Conservation (phyloP, 2,888 invertebrate genomes). For the Pantelozetes paolii region DNA sequence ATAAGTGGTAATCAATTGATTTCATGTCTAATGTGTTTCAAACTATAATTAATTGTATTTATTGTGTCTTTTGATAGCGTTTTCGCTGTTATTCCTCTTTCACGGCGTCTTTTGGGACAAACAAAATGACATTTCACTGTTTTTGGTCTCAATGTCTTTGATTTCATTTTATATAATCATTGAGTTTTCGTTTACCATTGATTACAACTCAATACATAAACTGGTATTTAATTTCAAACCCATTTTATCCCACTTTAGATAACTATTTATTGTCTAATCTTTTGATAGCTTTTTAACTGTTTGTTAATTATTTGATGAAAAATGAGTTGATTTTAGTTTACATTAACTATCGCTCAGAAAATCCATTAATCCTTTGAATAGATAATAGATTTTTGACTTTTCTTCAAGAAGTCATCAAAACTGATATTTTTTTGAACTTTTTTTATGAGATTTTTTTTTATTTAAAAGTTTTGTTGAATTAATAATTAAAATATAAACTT, state of each 20-base stretch:
- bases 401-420: too few relatives aligned
- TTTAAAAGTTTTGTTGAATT: too few relatives aligned
- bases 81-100: conserved; percentile 36
- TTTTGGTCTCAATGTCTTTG: conserved; percentile 38
- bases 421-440: too few relatives aligned
- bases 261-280: background rate
- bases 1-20: conserved; percentile 33
- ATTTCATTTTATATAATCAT: conserved; percentile 40
- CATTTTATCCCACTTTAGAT: background rate
- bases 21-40: too few relatives aligned
- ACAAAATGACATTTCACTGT: conserved; percentile 43
- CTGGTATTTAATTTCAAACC: conserved; percentile 32
- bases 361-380: too few relatives aligned
- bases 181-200: conserved; percentile 40
- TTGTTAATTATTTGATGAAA: too few relatives aligned
- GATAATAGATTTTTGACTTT: too few relatives aligned
- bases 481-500: too few relatives aligned
- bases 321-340: too few relatives aligned
- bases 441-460: too few relatives aligned
- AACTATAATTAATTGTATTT: background rate
- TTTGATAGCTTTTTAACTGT: too few relatives aligned
- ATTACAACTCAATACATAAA: conserved; percentile 36
- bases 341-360: too few relatives aligned
- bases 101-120: conserved; percentile 39
- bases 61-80: background rate